phyloP scores from a whole-genome alignment of 2,113 vertebrate genomes.

The Pampusana beccarii region DNA sequence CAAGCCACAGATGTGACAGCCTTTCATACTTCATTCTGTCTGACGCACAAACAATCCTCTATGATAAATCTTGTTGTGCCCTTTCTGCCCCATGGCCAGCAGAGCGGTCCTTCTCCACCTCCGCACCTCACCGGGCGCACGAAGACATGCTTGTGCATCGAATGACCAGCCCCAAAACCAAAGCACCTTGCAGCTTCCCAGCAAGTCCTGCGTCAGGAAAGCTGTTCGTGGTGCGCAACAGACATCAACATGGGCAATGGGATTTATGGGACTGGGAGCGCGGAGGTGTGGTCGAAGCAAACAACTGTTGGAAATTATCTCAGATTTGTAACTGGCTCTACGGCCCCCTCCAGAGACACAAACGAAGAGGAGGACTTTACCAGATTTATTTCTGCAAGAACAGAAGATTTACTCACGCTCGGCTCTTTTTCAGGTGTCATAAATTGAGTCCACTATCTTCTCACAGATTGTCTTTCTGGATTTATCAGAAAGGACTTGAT shows the following conservation, averaged over 20 bases:
- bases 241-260: rapidly evolving
- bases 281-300: neutral
- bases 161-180: neutral
- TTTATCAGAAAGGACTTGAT: slow-evolving; percentile 53
- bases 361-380: neutral
- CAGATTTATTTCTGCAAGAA: slow-evolving; percentile 11
- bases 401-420: slow-evolving; percentile 10
- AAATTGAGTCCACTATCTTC: slow-evolving; percentile 36
- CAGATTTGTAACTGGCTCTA: neutral
- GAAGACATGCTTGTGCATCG: neutral
- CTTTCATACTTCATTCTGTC: neutral
- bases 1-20: neutral
- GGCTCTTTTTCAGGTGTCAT: slow-evolving; percentile 41
- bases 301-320: neutral
- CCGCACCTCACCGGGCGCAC: rapidly evolving
- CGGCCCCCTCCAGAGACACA: neutral
- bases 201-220: neutral
- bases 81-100: neutral
- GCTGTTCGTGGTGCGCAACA: neutral
- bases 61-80: rapidly evolving
- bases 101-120: neutral
- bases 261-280: neutral
- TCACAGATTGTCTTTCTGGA: slow-evolving; percentile 24
- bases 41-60: neutral
- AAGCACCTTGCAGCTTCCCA: neutral